phyloP scores from a whole-genome alignment of 2,888 invertebrate species.

The Idaea dimidiata region DNA sequence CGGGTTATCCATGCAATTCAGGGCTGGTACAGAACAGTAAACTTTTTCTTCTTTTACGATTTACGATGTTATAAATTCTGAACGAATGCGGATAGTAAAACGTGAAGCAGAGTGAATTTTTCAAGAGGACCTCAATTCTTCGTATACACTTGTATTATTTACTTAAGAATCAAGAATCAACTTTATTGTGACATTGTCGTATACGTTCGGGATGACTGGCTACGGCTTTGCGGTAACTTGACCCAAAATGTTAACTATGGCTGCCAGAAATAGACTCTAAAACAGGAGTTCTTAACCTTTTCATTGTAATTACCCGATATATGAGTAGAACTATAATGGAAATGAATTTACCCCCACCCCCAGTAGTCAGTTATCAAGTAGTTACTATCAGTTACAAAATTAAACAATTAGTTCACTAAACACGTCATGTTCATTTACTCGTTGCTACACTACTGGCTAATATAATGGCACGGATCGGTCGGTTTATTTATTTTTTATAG shows the following conservation, averaged over 20 bases:
- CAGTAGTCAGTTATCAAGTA: no score
- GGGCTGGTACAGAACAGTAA: conserved; percentile 56
- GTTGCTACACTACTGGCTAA: no score
- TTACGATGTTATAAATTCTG: conserved; percentile 70
- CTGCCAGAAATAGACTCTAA: neutral
- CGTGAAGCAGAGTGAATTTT: conserved; percentile 65
- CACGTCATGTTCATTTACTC: no score
- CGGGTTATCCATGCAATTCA: conserved; percentile 56
- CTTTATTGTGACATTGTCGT: conserved; percentile 8
- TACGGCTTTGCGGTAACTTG: neutral
- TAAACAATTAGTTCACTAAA: no score
- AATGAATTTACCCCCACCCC: no score
- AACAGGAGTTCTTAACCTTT: no score
- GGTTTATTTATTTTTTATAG: no score
- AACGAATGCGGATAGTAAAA: conserved; percentile 68
- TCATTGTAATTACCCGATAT: no score
- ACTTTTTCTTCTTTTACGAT: conserved; percentile 66
- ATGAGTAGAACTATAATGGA: no score
- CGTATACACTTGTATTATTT: conserved; percentile 24
- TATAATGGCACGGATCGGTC: no score
- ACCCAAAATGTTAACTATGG: neutral
- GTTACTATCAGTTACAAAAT: no score
- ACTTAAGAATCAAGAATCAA: conserved; percentile 2
- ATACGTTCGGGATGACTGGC: neutral
- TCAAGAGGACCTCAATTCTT: conserved; percentile 52